Base-by-base conservation (phyloP, 2,113 vertebrate genomes). In the Riparia riparia region DNA sequence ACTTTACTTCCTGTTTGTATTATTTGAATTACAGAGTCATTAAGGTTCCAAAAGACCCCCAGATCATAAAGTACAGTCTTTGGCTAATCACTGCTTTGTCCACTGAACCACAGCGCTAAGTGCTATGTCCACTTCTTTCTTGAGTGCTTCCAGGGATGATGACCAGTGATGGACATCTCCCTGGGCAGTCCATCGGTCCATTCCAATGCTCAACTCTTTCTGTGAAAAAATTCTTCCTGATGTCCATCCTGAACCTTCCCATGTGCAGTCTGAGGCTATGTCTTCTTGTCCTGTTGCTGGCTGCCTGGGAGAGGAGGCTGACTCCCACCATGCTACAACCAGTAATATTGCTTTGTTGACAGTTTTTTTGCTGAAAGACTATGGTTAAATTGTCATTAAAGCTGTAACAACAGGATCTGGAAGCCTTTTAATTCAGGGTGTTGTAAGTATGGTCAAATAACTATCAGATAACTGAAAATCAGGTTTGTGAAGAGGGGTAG, bases 1-100 rank as follows among this genome's bases (percentile, higher is more conserved):
- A 65, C 61, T 88, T 95, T 57, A 77, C 93, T 87, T 96, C 50
- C 56, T 89, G 15, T 76, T 94, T 87, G 12, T 91, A 34, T 86
- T 77, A 34, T 82, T 90, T 65, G 64, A 86, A 12, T 86, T 12
- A 26, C 41, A 34, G 50, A 41, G 8, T 31, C 3, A 31, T 74
- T 66, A 51, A 29, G 18, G 11, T 53, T 76, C 45, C 31, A 41
- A 68, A 60, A 47, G 47, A 74, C 20, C 6, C n/a, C 22, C 10
- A n/a, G 28, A n/a, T 58, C 37, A 21, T 10, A 0, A 5, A 50
- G 42, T 32, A 25, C 21, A 42, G 3, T 7, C 20, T 50, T 42
- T 80, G 41, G 42, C 45, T 14, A 9, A 29, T 41, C 15, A 25
- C 18, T 37, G n/a, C 44, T 34, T 81, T 81, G 31, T 42, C 51